phyloP scores from a whole-genome alignment of 2,888 invertebrate genomes.

The Amblyjoppa fuscipennis region DNA sequence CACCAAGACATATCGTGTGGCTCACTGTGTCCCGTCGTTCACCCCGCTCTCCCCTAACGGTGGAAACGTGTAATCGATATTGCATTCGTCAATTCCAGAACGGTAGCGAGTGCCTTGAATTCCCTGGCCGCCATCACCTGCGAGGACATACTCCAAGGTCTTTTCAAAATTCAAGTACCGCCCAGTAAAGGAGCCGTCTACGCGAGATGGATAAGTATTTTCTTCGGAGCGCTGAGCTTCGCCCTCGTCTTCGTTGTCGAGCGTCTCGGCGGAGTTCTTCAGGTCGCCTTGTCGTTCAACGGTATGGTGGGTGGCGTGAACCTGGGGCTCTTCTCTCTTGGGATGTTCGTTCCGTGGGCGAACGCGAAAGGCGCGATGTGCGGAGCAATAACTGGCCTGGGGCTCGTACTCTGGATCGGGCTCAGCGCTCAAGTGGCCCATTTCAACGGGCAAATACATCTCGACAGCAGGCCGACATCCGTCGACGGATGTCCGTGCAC shows the following conservation, averaged over 20 bases:
- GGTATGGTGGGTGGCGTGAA: conserved; percentile 96
- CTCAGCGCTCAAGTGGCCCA: conserved; percentile 89
- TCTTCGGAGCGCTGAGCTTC: conserved; percentile 92
- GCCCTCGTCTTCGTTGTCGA: conserved; percentile 94
- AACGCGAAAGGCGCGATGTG: conserved; percentile 92
- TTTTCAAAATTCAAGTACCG: conserved; percentile 90
- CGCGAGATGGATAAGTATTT: conserved; percentile 89
- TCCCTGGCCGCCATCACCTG: conserved; percentile 96
- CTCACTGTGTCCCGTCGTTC: background rate
- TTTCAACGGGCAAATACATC: conserved; percentile 83
- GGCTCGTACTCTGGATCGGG: conserved; percentile 88
- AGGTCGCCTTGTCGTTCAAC: conserved; percentile 94
- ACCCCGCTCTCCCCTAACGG: background rate
- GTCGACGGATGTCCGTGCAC: conserved; percentile 86
- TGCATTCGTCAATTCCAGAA: conserved; percentile 87
- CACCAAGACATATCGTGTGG: no score
- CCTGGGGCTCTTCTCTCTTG: conserved; percentile 94
- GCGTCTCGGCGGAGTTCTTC: conserved; percentile 93
- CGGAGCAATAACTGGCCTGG: conserved; percentile 88
- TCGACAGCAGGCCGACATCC: conserved; percentile 86
- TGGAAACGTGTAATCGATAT: conserved; percentile 2
- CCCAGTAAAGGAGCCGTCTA: conserved; percentile 92
- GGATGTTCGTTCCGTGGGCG: conserved; percentile 95
- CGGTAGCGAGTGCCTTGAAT: conserved; percentile 97
- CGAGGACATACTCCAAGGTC: conserved; percentile 93